A percentile compares a stretch with the other conserved stretches of the same genome.
Conservation (phyloP, 2,113 vertebrate genomes). For the Oryzias woworae region DNA sequence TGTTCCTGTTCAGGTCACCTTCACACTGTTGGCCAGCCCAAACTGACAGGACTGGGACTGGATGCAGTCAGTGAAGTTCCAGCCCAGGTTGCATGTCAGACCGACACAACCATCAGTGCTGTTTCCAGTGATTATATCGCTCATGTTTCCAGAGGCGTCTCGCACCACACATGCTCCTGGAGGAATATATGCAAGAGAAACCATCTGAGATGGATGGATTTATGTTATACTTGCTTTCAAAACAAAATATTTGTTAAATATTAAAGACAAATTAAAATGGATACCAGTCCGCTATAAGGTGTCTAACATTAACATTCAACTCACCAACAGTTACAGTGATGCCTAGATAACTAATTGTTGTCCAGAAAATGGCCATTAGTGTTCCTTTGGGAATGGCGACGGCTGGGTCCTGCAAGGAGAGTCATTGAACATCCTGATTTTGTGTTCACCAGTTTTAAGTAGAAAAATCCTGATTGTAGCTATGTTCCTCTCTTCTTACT, state of each 20-base stretch:
- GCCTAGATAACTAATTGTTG: slow-evolving; percentile 69
- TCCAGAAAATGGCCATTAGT: slow-evolving; percentile 74
- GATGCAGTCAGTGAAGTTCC: slow-evolving; percentile 75
- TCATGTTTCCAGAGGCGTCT: slow-evolving; percentile 72
- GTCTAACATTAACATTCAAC: neutral
- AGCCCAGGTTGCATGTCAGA: slow-evolving; percentile 68
- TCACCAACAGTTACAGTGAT: slow-evolving; percentile 70
- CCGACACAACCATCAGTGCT: slow-evolving; percentile 56
- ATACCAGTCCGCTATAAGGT: neutral
- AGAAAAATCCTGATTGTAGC: neutral
- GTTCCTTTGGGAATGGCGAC: slow-evolving; percentile 76
- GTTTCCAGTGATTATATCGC: slow-evolving; percentile 61
- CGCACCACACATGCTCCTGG: slow-evolving; percentile 70
- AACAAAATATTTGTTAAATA: no score
- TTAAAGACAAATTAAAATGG: neutral
- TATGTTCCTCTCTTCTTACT: slow-evolving; percentile 35
- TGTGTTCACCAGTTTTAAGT: neutral
- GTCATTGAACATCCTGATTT: neutral
- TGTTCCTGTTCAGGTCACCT: slow-evolving; percentile 50
- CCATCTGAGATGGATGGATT: no score
- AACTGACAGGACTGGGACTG: slow-evolving; percentile 51
- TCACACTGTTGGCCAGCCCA: slow-evolving; percentile 66
- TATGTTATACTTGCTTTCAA: no score
- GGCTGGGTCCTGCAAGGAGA: slow-evolving; percentile 64
- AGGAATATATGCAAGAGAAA: neutral